These are phyloP conservation scores for Lepisosteus osseus DNA, from an alignment of 2,113 vertebrate species.

Conservation along the genomic window DNA sequence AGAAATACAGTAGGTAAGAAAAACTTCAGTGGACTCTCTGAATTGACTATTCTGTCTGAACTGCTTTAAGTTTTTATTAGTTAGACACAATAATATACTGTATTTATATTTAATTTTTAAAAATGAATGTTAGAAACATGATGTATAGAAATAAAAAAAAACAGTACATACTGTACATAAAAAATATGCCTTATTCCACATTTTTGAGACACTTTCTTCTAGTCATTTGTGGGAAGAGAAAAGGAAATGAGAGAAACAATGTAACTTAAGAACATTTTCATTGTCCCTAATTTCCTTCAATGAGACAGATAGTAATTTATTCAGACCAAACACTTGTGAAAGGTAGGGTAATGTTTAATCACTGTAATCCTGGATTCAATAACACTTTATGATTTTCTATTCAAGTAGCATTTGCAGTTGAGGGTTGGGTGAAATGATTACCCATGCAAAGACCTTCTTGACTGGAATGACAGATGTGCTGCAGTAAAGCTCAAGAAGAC, in stretches of 20 bases:
- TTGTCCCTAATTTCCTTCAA: conserved; percentile 38
- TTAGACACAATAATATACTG: no score
- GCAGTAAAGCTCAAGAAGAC: conserved; percentile 37
- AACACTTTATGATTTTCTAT: conserved; percentile 53
- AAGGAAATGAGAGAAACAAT: conserved; percentile 41
- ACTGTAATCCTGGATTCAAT: conserved; percentile 42
- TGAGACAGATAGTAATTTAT: conserved; percentile 45
- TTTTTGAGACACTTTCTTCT: conserved; percentile 28
- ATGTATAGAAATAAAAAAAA: no score
- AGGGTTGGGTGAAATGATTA: conserved; percentile 60
- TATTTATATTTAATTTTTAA: no score
- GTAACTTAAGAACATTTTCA: conserved; percentile 44
- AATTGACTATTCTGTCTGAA: no score
- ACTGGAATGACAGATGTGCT: conserved; percentile 49
- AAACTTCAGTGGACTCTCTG: no score
- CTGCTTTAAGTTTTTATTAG: no score
- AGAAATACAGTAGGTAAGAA: no score
- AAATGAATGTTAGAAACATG: no score
- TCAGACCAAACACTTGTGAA: conserved; percentile 44
- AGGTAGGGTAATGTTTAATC: conserved; percentile 37
- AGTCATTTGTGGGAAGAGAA: conserved; percentile 33
- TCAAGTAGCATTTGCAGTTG: conserved; percentile 43
- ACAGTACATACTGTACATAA: background rate
- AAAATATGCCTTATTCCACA: background rate
- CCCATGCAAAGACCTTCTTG: conserved; percentile 34